A percentile compares a stretch with the other conserved stretches of the same genome.
Conservation (phyloP, 2,113 vertebrate species). For the Plecotus auritus region DNA sequence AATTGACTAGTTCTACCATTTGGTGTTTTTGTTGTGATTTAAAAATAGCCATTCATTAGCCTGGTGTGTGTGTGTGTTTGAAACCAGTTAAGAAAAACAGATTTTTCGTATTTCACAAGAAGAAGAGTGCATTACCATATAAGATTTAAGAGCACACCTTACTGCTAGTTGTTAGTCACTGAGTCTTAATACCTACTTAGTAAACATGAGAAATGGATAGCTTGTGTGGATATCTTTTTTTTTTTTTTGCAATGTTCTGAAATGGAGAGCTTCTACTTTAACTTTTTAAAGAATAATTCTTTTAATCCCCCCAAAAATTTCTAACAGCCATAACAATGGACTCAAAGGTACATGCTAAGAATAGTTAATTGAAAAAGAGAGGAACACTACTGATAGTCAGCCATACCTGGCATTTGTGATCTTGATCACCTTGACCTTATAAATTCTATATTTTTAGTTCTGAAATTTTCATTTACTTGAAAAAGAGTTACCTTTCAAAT, state of each 20-base stretch:
- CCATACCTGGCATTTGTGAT: conserved; percentile 65
- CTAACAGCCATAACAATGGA: conserved; percentile 22
- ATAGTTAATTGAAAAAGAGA: conserved; percentile 46
- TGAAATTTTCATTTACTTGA: conserved; percentile 58
- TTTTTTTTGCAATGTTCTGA: conserved; percentile 22
- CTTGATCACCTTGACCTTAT: conserved; percentile 63
- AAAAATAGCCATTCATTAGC: conserved; percentile 57
- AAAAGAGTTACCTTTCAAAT: conserved; percentile 66
- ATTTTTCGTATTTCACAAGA: conserved; percentile 47
- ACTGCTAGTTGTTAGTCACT: conserved; percentile 10
- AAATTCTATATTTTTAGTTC: conserved; percentile 68
- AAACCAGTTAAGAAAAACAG: conserved; percentile 32
- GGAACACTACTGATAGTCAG: conserved; percentile 54
- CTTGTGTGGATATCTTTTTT: conserved; percentile 29
- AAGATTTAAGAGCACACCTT: conserved; percentile 42
- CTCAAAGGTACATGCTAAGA: not conserved
- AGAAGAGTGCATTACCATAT: not conserved
- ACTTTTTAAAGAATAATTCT: conserved; percentile 46
- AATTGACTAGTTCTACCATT: conserved; percentile 41
- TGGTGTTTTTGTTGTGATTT: conserved; percentile 64
- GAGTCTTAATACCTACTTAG: conserved; percentile 42
- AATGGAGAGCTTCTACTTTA: conserved; percentile 39
- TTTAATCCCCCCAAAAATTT: conserved; percentile 40
- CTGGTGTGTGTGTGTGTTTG: not conserved
- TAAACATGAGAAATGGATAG: conserved; percentile 39